Conservation (phyloP, 2,113 vertebrate species). For the Cebus imitator region DNA sequence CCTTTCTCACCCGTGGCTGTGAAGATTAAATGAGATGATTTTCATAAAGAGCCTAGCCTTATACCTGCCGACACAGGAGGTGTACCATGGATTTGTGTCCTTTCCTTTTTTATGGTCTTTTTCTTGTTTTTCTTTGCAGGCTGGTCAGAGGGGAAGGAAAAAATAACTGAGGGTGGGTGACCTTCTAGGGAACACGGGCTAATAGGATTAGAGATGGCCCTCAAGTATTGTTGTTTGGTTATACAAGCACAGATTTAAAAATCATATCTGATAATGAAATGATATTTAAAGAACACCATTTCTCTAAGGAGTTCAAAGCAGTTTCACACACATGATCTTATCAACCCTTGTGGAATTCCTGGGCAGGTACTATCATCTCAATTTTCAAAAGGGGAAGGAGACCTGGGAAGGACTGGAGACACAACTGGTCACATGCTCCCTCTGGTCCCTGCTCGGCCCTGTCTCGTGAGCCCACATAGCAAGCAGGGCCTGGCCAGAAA, state of each 20-base stretch:
- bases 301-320: neutral
- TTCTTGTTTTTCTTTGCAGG: neutral
- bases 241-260: neutral
- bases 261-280: neutral
- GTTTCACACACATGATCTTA: neutral
- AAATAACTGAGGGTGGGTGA: neutral
- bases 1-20: neutral
- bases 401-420: neutral
- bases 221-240: neutral
- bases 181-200: neutral
- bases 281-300: neutral
- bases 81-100: accelerated
- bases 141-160: neutral
- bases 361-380: neutral
- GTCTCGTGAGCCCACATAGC: neutral
- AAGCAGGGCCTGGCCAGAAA: neutral
- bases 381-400: neutral
- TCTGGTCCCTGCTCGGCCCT: neutral
- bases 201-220: neutral
- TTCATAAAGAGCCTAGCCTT: neutral
- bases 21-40: neutral
- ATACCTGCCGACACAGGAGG: neutral
- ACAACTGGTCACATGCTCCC: accelerated
- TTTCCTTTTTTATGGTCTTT: neutral
- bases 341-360: neutral